Conservation (phyloP, 2,113 vertebrate genomes). For the Colinus virginianus region DNA sequence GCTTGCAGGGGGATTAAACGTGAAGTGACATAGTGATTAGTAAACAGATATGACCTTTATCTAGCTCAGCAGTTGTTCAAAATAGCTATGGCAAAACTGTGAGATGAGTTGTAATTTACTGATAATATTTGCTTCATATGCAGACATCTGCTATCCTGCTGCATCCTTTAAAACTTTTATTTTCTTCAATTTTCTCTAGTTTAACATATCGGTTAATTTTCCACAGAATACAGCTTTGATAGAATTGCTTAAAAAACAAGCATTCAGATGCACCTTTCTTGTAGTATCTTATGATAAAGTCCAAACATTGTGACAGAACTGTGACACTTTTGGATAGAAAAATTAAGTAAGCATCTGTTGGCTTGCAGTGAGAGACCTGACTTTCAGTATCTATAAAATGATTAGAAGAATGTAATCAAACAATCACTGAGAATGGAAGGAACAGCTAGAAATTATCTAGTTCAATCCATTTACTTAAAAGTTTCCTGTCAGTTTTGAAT, state of each 20-base stretch:
- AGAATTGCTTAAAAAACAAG: not conserved
- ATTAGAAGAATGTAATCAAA: not conserved
- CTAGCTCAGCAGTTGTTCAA: not conserved
- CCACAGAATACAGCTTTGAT: accelerated
- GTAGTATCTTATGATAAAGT: not conserved
- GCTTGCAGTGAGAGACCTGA: not conserved
- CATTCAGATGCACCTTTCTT: not conserved
- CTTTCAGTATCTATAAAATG: not conserved
- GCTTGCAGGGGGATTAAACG: not conserved
- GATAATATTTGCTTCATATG: not conserved
- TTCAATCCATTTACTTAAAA: not conserved
- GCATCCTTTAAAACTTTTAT: not conserved
- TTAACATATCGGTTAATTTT: not conserved
- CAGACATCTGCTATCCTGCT: not conserved
- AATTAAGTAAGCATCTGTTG: not conserved
- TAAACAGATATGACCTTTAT: not conserved
- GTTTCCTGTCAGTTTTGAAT: not conserved
- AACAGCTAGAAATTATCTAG: not conserved
- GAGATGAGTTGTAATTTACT: not conserved
- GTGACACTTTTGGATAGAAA: accelerated
- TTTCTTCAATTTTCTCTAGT: not conserved
- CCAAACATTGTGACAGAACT: not conserved
- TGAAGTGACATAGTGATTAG: not conserved
- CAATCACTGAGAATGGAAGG: not conserved
- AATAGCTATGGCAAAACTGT: not conserved